phyloP scores from a whole-genome alignment of 2,113 vertebrate species.

The Oreotrochilus melanogaster region DNA sequence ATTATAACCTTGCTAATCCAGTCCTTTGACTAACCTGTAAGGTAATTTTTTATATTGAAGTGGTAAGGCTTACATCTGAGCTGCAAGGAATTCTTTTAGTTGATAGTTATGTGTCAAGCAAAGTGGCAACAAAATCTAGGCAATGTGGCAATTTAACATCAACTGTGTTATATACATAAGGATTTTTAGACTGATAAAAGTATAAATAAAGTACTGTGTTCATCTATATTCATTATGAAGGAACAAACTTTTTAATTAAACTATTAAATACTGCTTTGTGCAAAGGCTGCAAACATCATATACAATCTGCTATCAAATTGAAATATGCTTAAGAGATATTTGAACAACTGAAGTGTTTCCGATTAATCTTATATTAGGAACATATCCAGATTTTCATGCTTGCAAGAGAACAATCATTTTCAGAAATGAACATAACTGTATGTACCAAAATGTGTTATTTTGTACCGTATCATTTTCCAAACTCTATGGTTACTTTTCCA shows the following conservation, averaged over 20 bases:
- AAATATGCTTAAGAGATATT: neutral
- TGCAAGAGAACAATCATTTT: conserved; percentile 11
- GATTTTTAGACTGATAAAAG: neutral
- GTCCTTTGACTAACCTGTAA: neutral
- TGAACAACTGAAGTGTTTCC: conserved; percentile 10
- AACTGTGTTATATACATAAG: neutral
- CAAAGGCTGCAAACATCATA: conserved; percentile 6
- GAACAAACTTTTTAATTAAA: neutral
- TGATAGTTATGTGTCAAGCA: neutral
- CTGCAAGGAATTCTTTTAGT: neutral
- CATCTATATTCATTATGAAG: neutral
- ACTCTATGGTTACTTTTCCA: neutral
- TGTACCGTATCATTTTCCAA: conserved; percentile 9
- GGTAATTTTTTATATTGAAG: neutral
- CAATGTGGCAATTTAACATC: neutral
- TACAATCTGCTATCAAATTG: neutral
- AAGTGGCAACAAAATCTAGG: neutral
- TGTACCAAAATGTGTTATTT: neutral
- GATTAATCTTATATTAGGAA: conserved; percentile 37
- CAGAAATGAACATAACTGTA: conserved; percentile 24
- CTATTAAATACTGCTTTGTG: neutral
- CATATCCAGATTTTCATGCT: neutral
- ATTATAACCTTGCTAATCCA: neutral
- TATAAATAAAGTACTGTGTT: neutral
- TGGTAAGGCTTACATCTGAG: neutral